Evolutionary conservation across 2,797 vertebrate genomes (phyloP).

Genomic region (Clarias platycephalus): DNA sequence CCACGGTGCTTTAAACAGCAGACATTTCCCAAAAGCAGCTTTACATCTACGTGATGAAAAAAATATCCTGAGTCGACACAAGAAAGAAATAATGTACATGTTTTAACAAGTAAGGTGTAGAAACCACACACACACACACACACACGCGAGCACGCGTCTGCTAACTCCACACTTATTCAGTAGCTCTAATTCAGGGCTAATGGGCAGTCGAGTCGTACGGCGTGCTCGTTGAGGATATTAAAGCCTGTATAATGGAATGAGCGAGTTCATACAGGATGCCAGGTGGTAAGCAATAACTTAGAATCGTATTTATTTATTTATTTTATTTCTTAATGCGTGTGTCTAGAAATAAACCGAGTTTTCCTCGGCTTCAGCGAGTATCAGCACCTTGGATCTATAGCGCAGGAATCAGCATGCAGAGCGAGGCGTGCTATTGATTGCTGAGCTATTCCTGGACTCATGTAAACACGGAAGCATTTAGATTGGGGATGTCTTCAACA

Average conservation of each 20-base stretch:
- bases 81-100: neutral
- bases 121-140: neutral
- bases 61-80: neutral
- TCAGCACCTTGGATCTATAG: conserved; percentile 43
- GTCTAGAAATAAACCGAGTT: neutral
- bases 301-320: neutral
- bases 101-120: neutral
- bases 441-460: conserved; percentile 47
- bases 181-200: neutral
- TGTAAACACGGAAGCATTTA: conserved; percentile 57
- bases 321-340: neutral
- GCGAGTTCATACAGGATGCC: conserved; percentile 7
- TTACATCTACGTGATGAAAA: too few relatives aligned
- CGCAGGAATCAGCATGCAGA: conserved; percentile 55
- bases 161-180: neutral
- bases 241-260: conserved; percentile 8
- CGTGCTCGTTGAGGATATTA: neutral
- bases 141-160: too few relatives aligned
- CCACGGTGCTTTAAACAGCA: neutral
- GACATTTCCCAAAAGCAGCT: neutral
- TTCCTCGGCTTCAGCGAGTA: conserved; percentile 18
- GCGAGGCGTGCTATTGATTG: conserved; percentile 54
- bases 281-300: neutral
- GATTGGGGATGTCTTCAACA: conserved; percentile 55
- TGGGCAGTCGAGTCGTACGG: neutral